These are phyloP conservation scores for Erynnis tages DNA, from an alignment of 2,888 invertebrate genomes.

Conservation along the genomic window DNA sequence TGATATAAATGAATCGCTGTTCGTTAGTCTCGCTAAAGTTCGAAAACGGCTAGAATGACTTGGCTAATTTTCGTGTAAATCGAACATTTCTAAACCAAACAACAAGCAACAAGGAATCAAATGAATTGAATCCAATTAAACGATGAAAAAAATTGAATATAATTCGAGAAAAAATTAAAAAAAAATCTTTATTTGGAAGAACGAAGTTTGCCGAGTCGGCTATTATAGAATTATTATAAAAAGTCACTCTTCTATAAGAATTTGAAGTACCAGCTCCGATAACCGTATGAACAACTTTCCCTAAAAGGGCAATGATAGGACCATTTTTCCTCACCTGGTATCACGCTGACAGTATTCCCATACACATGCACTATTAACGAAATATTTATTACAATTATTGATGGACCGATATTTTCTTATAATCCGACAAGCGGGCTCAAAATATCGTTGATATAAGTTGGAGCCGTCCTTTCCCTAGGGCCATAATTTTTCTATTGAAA, in stretches of 20 bases:
- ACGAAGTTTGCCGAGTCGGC: too few relatives aligned
- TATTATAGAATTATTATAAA: background rate
- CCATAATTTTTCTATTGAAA: constrained; percentile 27
- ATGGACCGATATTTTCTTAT: constrained; percentile 27
- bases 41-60: too few relatives aligned
- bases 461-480: constrained; percentile 13
- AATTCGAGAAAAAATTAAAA: too few relatives aligned
- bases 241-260: background rate
- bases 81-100: too few relatives aligned
- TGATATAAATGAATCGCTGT: too few relatives aligned
- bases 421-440: constrained; percentile 27
- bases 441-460: constrained; percentile 24
- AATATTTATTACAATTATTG: constrained; percentile 27
- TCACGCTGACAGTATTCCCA: constrained; percentile 24
- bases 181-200: too few relatives aligned
- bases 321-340: constrained; percentile 8
- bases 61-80: too few relatives aligned
- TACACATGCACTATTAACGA: constrained; percentile 24
- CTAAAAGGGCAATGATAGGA: constrained; percentile 11
- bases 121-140: too few relatives aligned
- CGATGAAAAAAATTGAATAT: too few relatives aligned
- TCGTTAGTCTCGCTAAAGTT: too few relatives aligned
- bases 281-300: constrained; percentile 4
- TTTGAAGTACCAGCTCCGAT: background rate
- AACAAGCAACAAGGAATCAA: too few relatives aligned